Base-by-base conservation (phyloP, 2,113 vertebrate species). In the Amazona vittata region DNA sequence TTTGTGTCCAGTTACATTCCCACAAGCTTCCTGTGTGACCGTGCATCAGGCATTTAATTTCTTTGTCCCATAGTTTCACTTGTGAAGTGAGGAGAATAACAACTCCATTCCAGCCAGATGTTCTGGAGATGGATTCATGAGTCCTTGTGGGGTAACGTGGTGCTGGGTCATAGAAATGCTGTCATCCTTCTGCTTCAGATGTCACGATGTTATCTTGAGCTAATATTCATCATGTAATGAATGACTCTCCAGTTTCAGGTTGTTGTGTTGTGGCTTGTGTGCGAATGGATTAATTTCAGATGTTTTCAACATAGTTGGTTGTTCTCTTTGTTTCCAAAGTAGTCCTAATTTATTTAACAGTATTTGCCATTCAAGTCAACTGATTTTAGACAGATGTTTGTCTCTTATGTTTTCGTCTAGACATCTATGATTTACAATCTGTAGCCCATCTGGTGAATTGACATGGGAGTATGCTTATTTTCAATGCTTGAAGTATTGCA, bases 351-450 rank as follows among this genome's bases (percentile, higher is more conserved):
- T 95, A 95, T 97, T 97, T 96, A 94, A 81, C 96, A 95, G 95
- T 93, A 95, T 96, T 97, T 91, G 88, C 93, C 88, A 91, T 96
- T 95, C 94, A 94, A 95, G 73, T 96, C 90, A 89, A 95, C 96
- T 97, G 96, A 94, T 97, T 96, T 96, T 96, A 96, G 96, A 84
- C 97, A 96, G 96, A 97, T 97, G 94, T 97, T 97, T 97, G 95
- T 96, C 96, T 96, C 97, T 94, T 94, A 89, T 93, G 93, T 90
- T 96, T 90, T 83, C 88, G 96, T 97, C 97, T 96, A 97, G 96
- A 97, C 96, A 90, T 93, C 89, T 91, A 57, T 95, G 96, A 96
- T 97, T 97, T 97, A 96, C 82, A 90, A 77, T 94, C 93, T 95
- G 95, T 82, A 95, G 89, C 92, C 94, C 95, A 97, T 96, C 95